A percentile compares a stretch with the other conserved stretches of the same genome.
phyloP scores from a whole-genome alignment of 37 sponge, comb jelly and placozoan genomes.

The Axinella damicornis region DNA sequence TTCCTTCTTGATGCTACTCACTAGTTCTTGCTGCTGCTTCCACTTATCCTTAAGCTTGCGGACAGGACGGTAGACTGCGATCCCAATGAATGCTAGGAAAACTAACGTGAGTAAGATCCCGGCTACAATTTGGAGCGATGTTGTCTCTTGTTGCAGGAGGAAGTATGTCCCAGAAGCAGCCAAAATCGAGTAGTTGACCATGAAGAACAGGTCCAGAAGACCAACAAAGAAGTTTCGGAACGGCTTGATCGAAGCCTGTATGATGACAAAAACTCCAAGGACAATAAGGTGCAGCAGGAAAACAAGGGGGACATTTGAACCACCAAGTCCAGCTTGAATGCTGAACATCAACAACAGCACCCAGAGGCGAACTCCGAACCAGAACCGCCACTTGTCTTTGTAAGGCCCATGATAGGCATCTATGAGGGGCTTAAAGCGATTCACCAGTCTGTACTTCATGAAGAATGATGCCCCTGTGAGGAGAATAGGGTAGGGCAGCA shows the following conservation, averaged over 20 bases:
- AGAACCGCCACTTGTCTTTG: conserved; percentile 53
- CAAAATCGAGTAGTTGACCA: neutral
- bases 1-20: too few relatives aligned
- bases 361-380: conserved; percentile 37
- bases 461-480: conserved; percentile 10
- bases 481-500: conserved; percentile 24
- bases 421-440: conserved; percentile 42
- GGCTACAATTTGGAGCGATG: too few relatives aligned
- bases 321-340: neutral
- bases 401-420: conserved; percentile 54
- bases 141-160: too few relatives aligned
- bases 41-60: too few relatives aligned
- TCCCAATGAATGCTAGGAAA: conserved; percentile 1
- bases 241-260: conserved; percentile 17
- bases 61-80: neutral
- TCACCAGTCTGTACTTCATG: neutral
- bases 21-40: too few relatives aligned
- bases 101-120: neutral
- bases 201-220: conserved; percentile 16
- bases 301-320: neutral
- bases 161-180: neutral
- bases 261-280: neutral
- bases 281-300: neutral
- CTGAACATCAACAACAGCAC: conserved; percentile 21
- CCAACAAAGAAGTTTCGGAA: conserved; percentile 13